Percentiles rank a stretch among this genome's conserved stretches.
These are phyloP conservation scores for Cottus gobio DNA, from an alignment of 2,113 vertebrate genomes.

Conservation along the genomic window DNA sequence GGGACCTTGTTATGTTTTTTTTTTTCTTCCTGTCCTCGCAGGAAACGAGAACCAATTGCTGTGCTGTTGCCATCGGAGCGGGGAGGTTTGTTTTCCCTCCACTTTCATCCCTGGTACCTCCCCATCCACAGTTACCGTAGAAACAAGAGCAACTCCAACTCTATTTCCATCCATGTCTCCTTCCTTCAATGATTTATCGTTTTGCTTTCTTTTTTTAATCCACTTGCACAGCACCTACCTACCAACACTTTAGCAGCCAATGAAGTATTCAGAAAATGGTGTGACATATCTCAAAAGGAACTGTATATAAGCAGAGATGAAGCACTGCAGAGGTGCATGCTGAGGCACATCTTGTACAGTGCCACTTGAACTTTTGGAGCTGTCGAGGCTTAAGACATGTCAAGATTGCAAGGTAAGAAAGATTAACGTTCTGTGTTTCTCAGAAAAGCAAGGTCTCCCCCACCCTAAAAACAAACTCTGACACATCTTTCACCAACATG, in stretches of 20 bases:
- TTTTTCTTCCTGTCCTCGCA: slow-evolving; percentile 82
- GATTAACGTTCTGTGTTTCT: slow-evolving; percentile 45
- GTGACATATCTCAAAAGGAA: slow-evolving; percentile 65
- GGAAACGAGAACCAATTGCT: slow-evolving; percentile 86
- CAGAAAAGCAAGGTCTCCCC: slow-evolving; percentile 11
- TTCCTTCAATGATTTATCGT: slow-evolving; percentile 79
- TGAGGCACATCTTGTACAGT: slow-evolving; percentile 22
- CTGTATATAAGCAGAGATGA: slow-evolving; percentile 65
- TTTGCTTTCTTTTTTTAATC: slow-evolving; percentile 77
- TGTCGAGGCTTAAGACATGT: slow-evolving; percentile 35
- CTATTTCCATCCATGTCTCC: slow-evolving; percentile 85
- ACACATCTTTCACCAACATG: slow-evolving; percentile 41
- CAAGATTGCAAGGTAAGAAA: slow-evolving; percentile 38
- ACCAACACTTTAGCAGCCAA: slow-evolving; percentile 74
- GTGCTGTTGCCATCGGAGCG: slow-evolving; percentile 86
- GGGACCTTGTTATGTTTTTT: slow-evolving; percentile 80
- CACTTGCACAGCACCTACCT: slow-evolving; percentile 64
- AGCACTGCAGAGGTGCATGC: slow-evolving; percentile 42
- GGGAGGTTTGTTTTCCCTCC: slow-evolving; percentile 85
- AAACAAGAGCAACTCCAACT: slow-evolving; percentile 87
- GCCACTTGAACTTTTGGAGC: slow-evolving; percentile 49
- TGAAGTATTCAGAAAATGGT: slow-evolving; percentile 68
- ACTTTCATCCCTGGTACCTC: slow-evolving; percentile 84
- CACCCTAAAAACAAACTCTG: slow-evolving; percentile 40
- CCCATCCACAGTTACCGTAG: slow-evolving; percentile 87